Base-by-base conservation (phyloP, 2,888 invertebrate species). In the Xylocampa areola region DNA sequence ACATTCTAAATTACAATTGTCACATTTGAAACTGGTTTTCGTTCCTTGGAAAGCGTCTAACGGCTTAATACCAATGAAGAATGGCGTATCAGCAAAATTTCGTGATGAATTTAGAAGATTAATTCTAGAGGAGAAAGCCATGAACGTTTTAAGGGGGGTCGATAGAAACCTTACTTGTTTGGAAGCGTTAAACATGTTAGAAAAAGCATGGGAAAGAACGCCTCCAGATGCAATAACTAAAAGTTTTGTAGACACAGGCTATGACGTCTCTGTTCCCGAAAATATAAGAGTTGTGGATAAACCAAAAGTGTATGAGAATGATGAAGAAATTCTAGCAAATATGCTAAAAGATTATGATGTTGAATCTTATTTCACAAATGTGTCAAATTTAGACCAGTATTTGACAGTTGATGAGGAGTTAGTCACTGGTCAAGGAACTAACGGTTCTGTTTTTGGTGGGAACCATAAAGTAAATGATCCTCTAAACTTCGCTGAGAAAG, bases 41-140 rank as follows among this genome's bases (percentile, higher is more conserved):
- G 81, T 86, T 0, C 86, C 85, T 0, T 86, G 85, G 84, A 86
- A 86, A 41, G 82, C 84, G 0, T 70, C 81, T 0, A 79, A 77
- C 1, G 80, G 81, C 0, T 51, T 86, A 23, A 80, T 86, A 54
- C 85, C 86, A 1, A 79, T 86, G 47, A 82, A 83, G 25, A 82
- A 83, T 36, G 86, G 86, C 0, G 78, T 86, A 0, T 84, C 70
- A 4, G 60, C 53, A 0, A 70, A 70, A 36, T 84, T 86, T 36
- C 58, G 85, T 0, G 74, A 76, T 0, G 85, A 85, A 68, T 86
- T 81, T 35, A 68, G 84, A 0, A 73, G 73, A 6, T 55, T 84
- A 23, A 53, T 85, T 0, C 33, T 85, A n/a, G 67, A 81, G 40
- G 80, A 84, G 11, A 85, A 85, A 52, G 75, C 78, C 0, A 73